phyloP scores from a whole-genome alignment of 2,113 vertebrate species.

The Campylorhamphus procurvoides region DNA sequence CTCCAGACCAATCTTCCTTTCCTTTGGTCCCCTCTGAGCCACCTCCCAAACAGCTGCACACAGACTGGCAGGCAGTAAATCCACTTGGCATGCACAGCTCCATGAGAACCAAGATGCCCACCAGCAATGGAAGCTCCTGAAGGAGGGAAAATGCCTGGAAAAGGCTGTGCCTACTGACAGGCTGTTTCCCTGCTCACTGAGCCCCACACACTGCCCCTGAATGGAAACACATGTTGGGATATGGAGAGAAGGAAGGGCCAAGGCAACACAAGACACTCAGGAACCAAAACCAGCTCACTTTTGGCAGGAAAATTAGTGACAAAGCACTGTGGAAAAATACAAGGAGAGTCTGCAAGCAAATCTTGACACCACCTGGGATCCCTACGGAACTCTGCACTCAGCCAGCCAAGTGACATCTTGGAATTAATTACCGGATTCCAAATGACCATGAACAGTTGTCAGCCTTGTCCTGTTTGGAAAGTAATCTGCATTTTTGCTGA shows the following conservation, averaged over 20 bases:
- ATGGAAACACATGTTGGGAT: accelerated
- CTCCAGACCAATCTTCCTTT: background rate
- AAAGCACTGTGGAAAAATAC: background rate
- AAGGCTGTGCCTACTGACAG: background rate
- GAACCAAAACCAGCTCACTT: background rate
- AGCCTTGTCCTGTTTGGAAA: background rate
- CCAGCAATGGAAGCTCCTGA: background rate
- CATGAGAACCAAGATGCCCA: background rate
- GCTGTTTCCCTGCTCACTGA: background rate
- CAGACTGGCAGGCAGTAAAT: background rate
- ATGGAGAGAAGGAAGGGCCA: background rate
- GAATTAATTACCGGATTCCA: constrained; percentile 1
- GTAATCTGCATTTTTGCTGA: constrained; percentile 30
- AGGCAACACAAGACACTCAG: background rate
- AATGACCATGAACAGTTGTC: background rate
- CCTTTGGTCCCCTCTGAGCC: background rate
- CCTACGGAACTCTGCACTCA: background rate
- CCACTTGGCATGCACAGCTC: background rate
- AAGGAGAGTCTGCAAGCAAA: background rate
- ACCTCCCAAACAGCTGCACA: background rate
- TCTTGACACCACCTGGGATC: background rate
- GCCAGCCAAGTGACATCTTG: background rate
- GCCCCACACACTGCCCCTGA: background rate
- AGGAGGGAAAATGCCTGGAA: background rate
- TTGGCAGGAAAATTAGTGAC: background rate